Conservation (phyloP, 2,888 invertebrate species). For the Odontomyia ornata region DNA sequence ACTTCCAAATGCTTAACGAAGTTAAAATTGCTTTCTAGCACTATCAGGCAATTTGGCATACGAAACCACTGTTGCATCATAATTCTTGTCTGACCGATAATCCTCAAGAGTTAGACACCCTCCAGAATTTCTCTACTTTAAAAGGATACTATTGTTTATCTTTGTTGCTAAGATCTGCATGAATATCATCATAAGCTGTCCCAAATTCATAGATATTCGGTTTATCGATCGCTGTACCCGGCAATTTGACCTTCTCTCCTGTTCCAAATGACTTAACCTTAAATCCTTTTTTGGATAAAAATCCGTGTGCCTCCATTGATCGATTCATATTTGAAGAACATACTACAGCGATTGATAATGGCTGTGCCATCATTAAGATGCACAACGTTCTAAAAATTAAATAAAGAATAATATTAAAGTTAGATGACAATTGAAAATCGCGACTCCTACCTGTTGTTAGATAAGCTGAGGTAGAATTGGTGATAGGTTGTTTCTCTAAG, state of each 20-base stretch:
- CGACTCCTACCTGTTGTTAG: too few species aligned
- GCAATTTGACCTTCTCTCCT: constrained; percentile 95
- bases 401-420: too few species aligned
- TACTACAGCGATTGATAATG: constrained; percentile 88
- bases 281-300: constrained; percentile 96
- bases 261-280: constrained; percentile 94
- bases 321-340: constrained; percentile 99
- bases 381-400: neutral
- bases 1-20: too few species aligned
- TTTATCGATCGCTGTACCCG: constrained; percentile 90
- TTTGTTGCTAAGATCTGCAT: constrained; percentile 88
- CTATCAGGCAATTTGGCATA: too few species aligned
- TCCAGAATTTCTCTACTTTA: neutral
- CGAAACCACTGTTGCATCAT: too few species aligned
- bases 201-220: constrained; percentile 99
- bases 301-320: constrained; percentile 99
- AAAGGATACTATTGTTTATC: constrained; percentile 87
- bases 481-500: too few species aligned
- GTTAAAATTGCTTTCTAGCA: too few species aligned
- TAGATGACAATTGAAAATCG: too few species aligned
- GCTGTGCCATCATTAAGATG: constrained; percentile 4
- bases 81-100: too few species aligned
- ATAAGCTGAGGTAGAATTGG: too few species aligned
- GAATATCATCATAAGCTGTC: constrained; percentile 94
- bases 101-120: too few species aligned